Evolutionary conservation across 2,113 vertebrate genomes (phyloP), one percentile per base, ranked within the genome.

Genomic region (Clarias magur): DNA sequence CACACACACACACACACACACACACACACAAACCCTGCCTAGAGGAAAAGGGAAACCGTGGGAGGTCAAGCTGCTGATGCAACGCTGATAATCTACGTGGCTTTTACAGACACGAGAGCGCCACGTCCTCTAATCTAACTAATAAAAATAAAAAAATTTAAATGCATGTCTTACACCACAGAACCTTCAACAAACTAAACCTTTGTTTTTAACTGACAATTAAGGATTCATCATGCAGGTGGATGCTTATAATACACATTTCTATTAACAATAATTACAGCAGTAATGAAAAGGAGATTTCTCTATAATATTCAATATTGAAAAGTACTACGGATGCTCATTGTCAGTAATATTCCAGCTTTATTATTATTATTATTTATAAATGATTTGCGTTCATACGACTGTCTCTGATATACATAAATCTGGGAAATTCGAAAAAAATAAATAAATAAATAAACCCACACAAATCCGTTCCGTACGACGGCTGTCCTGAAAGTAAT

Each of bases 61-160:
- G 89, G 89, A 88, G 88, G 88, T 88, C 88, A 89, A 81, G 60
- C 80, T 72, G 72, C 86, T 56, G 88, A 88, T 88, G 82, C 65
- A 83, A 38, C 48, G 38, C 42, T 85, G 86, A 89, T 85, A 85
- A 87, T 87, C 67, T 79, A 34, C 25, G 25, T 56, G 79, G 72
- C 86, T 83, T 75, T 85, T 34, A 48, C 65, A 86, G 63, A 70
- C 48, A 86, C 34, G 6, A 59, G n/a, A 65, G 25, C 60, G 63
- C 67, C 85, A 81, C 85, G 67, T 80, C 78, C 23, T 60, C 34
- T 25, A 85, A 7, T 27, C 38, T 23, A 48, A 63, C 56, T 81
- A 81, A 82, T 73, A 63, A 75, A 60, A 62, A 48, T n/a, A 82
- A 10, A 48, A 63, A 53, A n/a, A n/a, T 11, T 53, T 12, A 76